Conservation (phyloP, 2,888 invertebrate species). For the Mythimna albipuncta region DNA sequence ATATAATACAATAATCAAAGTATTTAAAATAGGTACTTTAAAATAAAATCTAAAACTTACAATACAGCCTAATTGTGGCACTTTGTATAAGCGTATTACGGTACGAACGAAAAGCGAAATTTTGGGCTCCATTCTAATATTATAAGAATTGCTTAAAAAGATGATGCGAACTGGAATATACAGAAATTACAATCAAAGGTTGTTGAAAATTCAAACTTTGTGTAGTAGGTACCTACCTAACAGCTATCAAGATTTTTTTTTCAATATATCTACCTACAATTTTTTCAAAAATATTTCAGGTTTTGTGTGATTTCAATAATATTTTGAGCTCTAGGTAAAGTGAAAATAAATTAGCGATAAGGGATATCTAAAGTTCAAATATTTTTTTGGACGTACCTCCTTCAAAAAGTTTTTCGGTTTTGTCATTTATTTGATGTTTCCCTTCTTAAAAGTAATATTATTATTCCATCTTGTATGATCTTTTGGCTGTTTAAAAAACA, state of each 20-base stretch:
- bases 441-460: too few relatives aligned
- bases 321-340: too few relatives aligned
- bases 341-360: too few relatives aligned
- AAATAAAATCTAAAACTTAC: slow-evolving; percentile 55
- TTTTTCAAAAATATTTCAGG: neutral
- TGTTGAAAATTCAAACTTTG: too few relatives aligned
- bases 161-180: too few relatives aligned
- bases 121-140: slow-evolving; percentile 30
- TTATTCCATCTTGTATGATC: too few relatives aligned
- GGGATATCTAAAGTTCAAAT: too few relatives aligned
- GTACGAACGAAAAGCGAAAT: slow-evolving; percentile 32
- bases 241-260: neutral
- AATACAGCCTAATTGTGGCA: slow-evolving; percentile 63
- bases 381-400: too few relatives aligned
- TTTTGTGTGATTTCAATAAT: neutral
- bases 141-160: neutral
- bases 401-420: too few relatives aligned
- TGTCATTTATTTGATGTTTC: too few relatives aligned
- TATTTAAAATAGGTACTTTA: slow-evolving; percentile 63
- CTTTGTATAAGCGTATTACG: slow-evolving; percentile 63
- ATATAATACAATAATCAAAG: slow-evolving; percentile 56
- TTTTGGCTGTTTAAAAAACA: neutral
- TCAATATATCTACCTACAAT: neutral
- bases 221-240: neutral
- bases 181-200: too few relatives aligned